Conservation (phyloP, 2,888 invertebrate genomes). For the Pandemis corylana region DNA sequence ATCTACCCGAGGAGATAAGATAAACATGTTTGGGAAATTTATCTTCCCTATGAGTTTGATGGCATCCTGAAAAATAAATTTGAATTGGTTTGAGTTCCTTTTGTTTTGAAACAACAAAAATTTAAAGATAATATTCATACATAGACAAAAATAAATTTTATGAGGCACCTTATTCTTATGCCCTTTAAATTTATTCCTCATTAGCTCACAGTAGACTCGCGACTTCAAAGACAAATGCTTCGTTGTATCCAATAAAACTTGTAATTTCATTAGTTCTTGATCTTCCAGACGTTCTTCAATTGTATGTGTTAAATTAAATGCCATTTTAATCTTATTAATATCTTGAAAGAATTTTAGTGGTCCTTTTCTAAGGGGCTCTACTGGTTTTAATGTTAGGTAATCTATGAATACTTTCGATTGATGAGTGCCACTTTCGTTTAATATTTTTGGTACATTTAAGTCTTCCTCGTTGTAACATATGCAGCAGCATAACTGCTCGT, state of each 20-base stretch:
- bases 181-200: slow-evolving; percentile 74
- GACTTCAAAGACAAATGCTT: slow-evolving; percentile 73
- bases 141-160: not conserved
- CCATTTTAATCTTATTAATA: slow-evolving; percentile 76
- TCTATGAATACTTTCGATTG: slow-evolving; percentile 68
- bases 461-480: slow-evolving; percentile 71
- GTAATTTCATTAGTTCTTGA: slow-evolving; percentile 76
- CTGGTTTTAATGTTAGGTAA: slow-evolving; percentile 69
- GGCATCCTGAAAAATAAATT: slow-evolving; percentile 81
- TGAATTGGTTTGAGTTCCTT: not conserved
- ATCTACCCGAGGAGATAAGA: slow-evolving; percentile 83
- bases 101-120: not conserved
- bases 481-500: slow-evolving; percentile 71
- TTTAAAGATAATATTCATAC: not conserved
- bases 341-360: slow-evolving; percentile 75
- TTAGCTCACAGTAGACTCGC: slow-evolving; percentile 68
- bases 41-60: slow-evolving; percentile 86
- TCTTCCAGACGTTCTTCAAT: slow-evolving; percentile 74
- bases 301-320: slow-evolving; percentile 69
- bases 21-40: slow-evolving; percentile 87
- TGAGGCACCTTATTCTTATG: slow-evolving; percentile 74
- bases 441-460: slow-evolving; percentile 63
- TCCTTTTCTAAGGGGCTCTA: slow-evolving; percentile 64
- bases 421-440: slow-evolving; percentile 56
- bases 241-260: slow-evolving; percentile 76